Conservation (phyloP, 1,140 invertebrate genomes). For the Trachymyrmex septentrionalis region DNA sequence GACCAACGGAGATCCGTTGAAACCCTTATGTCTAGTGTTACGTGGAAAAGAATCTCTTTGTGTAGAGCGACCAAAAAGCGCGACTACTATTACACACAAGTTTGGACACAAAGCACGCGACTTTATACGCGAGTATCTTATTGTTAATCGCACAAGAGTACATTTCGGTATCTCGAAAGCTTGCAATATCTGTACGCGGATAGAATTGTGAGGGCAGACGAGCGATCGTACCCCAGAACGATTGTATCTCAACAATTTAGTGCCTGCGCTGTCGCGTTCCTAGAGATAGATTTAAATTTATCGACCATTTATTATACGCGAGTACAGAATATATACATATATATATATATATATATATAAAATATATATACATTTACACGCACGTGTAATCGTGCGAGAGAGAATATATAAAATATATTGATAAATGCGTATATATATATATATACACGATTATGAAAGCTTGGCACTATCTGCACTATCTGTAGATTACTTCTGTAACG, state of each 20-base stretch:
- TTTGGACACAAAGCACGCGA: constrained; percentile 30
- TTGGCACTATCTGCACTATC: constrained; percentile 74
- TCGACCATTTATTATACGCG: constrained; percentile 52
- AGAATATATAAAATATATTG: constrained; percentile 48
- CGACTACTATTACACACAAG: neutral
- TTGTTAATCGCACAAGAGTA: constrained; percentile 52
- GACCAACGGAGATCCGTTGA: neutral
- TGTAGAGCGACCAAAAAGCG: constrained; percentile 16
- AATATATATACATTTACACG: constrained; percentile 38
- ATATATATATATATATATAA: constrained; percentile 39
- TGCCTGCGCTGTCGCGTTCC: constrained; percentile 75
- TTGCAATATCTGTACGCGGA: constrained; percentile 30
- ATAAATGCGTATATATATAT: constrained; percentile 41
- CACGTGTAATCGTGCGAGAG: neutral
- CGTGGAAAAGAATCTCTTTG: neutral
- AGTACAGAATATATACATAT: constrained; percentile 42
- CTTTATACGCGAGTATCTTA: constrained; percentile 40
- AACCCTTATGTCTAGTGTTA: neutral
- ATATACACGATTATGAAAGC: constrained; percentile 64
- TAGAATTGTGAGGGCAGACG: constrained; percentile 39
- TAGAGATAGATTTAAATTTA: constrained; percentile 53
- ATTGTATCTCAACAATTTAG: constrained; percentile 78
- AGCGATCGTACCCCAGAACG: constrained; percentile 64
- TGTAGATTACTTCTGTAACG: constrained; percentile 68
- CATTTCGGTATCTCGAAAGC: constrained; percentile 38